Base-by-base conservation (phyloP, 2,797 vertebrate genomes). In the Poeciliopsis infans region DNA sequence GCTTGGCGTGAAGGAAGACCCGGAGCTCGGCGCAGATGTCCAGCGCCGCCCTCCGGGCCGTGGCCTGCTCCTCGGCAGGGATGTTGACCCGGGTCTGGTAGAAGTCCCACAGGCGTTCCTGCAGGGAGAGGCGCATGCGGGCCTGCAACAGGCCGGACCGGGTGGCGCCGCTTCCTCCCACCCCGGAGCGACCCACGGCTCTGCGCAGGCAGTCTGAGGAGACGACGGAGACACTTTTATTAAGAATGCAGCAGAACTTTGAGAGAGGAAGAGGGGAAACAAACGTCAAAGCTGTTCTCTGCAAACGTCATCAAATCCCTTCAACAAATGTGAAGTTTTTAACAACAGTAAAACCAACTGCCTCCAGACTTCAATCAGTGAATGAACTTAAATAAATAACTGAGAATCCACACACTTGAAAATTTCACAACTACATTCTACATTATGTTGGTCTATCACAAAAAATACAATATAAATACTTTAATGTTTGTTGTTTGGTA, bases 1-100 rank as follows among this genome's bases (percentile, higher is more conserved):
- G 92, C 89, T 99, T 99, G 92, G 96, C 96, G 1, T 96, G 97
- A 53, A 99, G 96, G 87, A 99, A 99, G 81, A 97, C 94, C 77
- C 98, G 92, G 76, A 99, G 97, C 91, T 99, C 98, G 0, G 97
- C 95, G 16, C 98, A 99, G 92, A 99, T 99, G 86, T 99, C 98
- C 92, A 99, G 94, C 0, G 98, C 98, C 0, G 98, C 97, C 73
- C 97, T 97, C 86, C 98, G 96, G 82, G 98, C 98, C 61, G 87
- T 83, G 2, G 96, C 96, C 94, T 99, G 97, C 95, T 99, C 98
- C 0, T 96, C 96, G 0, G 90, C 49, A 0, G 97, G 96, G 88
- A 99, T 97, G 82, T 96, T 95, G 1, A 97, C 98, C 3, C 95
- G 95, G 84, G 91, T 96, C 79, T 95, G 95, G 87, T 97, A 99